Conservation (phyloP, 2,888 invertebrate species). For the Leucophenga maculata region DNA sequence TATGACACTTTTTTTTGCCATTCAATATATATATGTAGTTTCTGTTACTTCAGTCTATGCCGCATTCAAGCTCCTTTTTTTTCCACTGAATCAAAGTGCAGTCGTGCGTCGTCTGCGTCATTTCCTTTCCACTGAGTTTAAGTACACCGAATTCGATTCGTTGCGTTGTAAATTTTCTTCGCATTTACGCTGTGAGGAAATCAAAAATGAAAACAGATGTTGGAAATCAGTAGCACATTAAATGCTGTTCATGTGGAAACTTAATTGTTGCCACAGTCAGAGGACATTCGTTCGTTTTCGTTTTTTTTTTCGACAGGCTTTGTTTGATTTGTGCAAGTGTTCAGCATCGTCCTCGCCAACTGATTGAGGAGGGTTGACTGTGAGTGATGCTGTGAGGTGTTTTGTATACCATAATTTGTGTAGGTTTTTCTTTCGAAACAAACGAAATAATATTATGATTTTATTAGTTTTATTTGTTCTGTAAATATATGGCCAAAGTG, state of each 20-base stretch:
- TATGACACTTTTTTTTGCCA: slow-evolving; percentile 2
- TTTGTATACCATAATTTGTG: slow-evolving; percentile 8
- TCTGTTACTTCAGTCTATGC: background rate
- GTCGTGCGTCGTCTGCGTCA: slow-evolving; percentile 46
- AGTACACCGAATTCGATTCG: background rate
- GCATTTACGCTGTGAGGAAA: slow-evolving; percentile 35
- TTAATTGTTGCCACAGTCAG: slow-evolving; percentile 64
- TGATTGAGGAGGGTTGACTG: background rate
- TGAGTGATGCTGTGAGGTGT: background rate
- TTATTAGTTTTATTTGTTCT: slow-evolving; percentile 23
- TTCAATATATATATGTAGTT: background rate
- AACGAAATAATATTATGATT: slow-evolving; percentile 27
- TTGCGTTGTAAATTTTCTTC: background rate
- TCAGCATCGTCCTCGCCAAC: background rate
- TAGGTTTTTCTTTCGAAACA: background rate
- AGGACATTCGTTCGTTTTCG: slow-evolving; percentile 22
- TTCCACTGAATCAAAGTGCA: background rate
- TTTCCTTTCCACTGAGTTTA: slow-evolving; percentile 56
- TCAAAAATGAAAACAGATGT: slow-evolving; percentile 70
- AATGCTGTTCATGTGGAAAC: slow-evolving; percentile 69
- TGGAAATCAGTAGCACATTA: slow-evolving; percentile 69
- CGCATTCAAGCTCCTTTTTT: background rate
- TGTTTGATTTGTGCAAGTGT: slow-evolving; percentile 47
- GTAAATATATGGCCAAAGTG: too few relatives aligned
- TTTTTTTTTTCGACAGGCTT: slow-evolving; percentile 24